Conservation (phyloP, 2,888 invertebrate genomes). For the Trachelus iudaicus region DNA sequence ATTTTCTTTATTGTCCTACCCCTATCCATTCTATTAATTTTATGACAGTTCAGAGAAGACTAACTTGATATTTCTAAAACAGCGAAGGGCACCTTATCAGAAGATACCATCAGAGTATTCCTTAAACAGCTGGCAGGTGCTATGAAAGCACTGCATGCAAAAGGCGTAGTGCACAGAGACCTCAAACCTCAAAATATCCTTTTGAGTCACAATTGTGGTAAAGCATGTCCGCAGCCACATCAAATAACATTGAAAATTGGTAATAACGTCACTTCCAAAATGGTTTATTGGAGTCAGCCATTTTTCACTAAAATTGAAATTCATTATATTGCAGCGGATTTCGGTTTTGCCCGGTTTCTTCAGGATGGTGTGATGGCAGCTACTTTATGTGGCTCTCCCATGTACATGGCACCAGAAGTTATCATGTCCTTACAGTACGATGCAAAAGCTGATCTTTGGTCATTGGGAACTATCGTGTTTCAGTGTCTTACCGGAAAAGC, state of each 20-base stretch:
- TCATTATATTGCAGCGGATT: constrained; percentile 81
- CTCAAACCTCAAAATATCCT: constrained; percentile 99
- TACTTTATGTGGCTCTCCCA: constrained; percentile 98
- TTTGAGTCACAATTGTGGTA: constrained; percentile 83
- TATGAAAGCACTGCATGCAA: constrained; percentile 96
- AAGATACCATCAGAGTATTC: constrained; percentile 96
- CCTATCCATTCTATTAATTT: constrained; percentile 5
- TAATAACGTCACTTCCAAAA: constrained; percentile 60
- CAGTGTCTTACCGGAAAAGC: constrained; percentile 99
- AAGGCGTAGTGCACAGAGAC: constrained; percentile 98
- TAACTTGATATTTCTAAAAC: constrained; percentile 39
- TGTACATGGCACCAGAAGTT: constrained; percentile 99
- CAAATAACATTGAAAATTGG: constrained; percentile 96
- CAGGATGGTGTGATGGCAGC: constrained; percentile 99
- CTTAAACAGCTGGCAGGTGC: constrained; percentile 96
- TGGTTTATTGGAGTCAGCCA: not conserved
- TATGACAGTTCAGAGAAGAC: constrained; percentile 13
- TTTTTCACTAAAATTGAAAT: constrained; percentile 6
- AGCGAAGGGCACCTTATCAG: constrained; percentile 94
- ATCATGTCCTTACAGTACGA: constrained; percentile 99
- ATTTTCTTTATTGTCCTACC: not conserved
- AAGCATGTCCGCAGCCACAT: constrained; percentile 77
- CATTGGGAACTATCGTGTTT: constrained; percentile 97
- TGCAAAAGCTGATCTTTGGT: constrained; percentile 99
- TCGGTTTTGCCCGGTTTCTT: constrained; percentile 98